These are phyloP conservation scores for Aeoliscus strigatus DNA, from an alignment of 2,797 vertebrate species.

Conservation along the genomic window DNA sequence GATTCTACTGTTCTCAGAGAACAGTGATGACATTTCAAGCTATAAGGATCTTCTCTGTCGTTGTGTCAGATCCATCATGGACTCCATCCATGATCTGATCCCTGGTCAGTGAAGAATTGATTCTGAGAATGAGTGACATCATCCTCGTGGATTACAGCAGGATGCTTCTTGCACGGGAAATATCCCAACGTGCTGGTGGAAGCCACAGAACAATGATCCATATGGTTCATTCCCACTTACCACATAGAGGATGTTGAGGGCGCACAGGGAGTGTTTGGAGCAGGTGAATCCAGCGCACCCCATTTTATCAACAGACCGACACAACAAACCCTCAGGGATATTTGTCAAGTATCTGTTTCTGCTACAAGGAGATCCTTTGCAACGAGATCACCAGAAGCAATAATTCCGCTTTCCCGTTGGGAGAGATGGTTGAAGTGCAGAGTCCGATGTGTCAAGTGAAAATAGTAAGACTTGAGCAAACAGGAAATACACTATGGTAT, in stretches of 20 bases:
- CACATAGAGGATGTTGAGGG: constrained; percentile 58
- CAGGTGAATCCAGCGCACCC: constrained; percentile 47
- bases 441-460: background rate
- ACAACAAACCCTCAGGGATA: background rate
- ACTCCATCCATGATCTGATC: constrained; percentile 18
- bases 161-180: background rate
- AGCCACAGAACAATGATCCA: constrained; percentile 7
- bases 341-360: background rate
- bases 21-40: too few species aligned
- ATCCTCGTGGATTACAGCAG: constrained; percentile 14
- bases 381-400: background rate
- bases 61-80: too few species aligned
- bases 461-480: rapidly evolving
- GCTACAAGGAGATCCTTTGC: background rate
- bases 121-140: constrained; percentile 6
- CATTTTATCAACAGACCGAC: constrained; percentile 12
- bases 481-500: background rate
- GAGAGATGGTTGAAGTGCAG: constrained; percentile 4
- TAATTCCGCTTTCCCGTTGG: constrained; percentile 10
- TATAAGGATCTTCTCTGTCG: too few species aligned
- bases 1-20: too few species aligned
- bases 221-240: constrained; percentile 45
- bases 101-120: constrained; percentile 59
- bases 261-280: constrained; percentile 51
- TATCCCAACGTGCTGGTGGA: background rate